These are phyloP conservation scores for Pseudococcus jackbeardsleyi DNA, from an alignment of 2,888 invertebrate species.

Conservation along the genomic window DNA sequence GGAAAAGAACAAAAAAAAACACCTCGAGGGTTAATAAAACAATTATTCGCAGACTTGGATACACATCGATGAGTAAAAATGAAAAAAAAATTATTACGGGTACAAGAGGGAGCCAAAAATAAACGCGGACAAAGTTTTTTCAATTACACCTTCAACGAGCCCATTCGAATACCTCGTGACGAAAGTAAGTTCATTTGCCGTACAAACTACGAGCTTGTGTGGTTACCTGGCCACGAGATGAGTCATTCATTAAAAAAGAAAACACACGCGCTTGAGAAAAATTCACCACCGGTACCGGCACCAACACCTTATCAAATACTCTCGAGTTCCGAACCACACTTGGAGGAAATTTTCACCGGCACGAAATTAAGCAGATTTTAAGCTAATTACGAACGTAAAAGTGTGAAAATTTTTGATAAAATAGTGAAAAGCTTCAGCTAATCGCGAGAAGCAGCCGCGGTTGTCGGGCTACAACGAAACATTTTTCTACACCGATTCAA, in stretches of 20 bases:
- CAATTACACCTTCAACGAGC: not conserved
- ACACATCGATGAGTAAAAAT: not conserved
- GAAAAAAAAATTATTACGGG: not conserved
- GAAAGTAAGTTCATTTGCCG: conserved; percentile 27
- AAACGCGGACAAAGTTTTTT: not conserved
- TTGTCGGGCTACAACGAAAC: not conserved
- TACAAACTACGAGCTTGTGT: not conserved
- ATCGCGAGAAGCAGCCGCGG: not conserved
- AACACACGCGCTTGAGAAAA: conserved; percentile 1
- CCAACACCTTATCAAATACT: not conserved
- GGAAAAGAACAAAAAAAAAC: not conserved
- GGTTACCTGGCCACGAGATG: conserved; percentile 2
- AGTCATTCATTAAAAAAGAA: conserved; percentile 31
- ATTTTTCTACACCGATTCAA: conserved; percentile 28
- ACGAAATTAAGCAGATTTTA: not conserved
- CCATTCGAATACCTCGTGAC: conserved; percentile 26
- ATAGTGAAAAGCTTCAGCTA: not conserved
- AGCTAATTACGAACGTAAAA: not conserved
- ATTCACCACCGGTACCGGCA: not conserved
- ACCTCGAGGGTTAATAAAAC: not conserved
- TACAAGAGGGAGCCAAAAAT: not conserved
- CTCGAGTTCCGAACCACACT: not conserved
- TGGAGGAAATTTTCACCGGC: not conserved
- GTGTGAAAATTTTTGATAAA: not conserved
- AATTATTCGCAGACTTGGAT: not conserved